phyloP scores from a whole-genome alignment of 2,888 invertebrate species.

The Conistra vaccinii region DNA sequence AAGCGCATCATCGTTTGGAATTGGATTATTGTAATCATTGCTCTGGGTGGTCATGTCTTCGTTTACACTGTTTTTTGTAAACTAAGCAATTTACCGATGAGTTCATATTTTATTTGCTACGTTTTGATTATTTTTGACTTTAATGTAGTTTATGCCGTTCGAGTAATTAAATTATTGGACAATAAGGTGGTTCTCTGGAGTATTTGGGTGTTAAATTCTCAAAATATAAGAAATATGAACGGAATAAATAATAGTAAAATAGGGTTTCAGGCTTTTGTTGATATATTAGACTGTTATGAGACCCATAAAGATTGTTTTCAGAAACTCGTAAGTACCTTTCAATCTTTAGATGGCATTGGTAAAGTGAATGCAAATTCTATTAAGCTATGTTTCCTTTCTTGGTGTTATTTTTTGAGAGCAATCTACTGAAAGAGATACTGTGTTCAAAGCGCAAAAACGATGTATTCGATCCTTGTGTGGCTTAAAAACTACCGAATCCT shows the following conservation, averaged over 20 bases:
- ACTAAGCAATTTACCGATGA: background rate
- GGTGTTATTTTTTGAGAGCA: too few species aligned
- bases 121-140: conserved; percentile 13
- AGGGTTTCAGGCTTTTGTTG: conserved; percentile 18
- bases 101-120: background rate
- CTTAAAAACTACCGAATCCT: too few species aligned
- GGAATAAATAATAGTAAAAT: background rate
- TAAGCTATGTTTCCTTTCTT: conserved; percentile 1
- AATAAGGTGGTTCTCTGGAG: conserved; percentile 14
- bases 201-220: background rate
- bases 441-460: too few species aligned
- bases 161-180: conserved; percentile 18
- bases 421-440: too few species aligned
- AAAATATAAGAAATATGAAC: background rate
- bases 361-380: background rate
- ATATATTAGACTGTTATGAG: conserved; percentile 26
- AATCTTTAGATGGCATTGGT: background rate
- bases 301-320: conserved; percentile 19
- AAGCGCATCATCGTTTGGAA: conserved; percentile 2
- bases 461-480: too few species aligned
- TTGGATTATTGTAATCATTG: conserved; percentile 17
- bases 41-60: background rate
- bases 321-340: conserved; percentile 17
- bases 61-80: background rate
- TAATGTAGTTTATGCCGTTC: conserved; percentile 26